A percentile compares a stretch with the other conserved stretches of the same genome.
These are phyloP conservation scores for Clepsis dumicolana DNA, from an alignment of 2,888 invertebrate genomes.

Conservation along the genomic window DNA sequence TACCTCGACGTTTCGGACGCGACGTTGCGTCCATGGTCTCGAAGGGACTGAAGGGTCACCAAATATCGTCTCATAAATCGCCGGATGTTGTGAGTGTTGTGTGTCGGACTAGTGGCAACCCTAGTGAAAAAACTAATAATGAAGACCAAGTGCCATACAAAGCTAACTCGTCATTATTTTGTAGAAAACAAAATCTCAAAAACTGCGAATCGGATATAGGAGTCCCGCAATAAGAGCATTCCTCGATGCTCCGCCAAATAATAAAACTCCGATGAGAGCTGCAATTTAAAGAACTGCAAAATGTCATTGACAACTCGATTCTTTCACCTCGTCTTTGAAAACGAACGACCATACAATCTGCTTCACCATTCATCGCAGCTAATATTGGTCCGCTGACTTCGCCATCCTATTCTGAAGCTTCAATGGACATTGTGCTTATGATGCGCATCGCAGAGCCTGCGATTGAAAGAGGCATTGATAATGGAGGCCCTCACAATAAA, in stretches of 20 bases:
- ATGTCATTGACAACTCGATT: conserved; percentile 26
- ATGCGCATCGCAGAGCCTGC: not conserved
- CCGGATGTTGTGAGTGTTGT: too few relatives aligned
- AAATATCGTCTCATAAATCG: too few relatives aligned
- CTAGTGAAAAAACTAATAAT: too few relatives aligned
- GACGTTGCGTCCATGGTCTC: too few relatives aligned
- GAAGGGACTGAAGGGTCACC: too few relatives aligned
- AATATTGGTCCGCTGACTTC: not conserved
- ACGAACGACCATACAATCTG: not conserved
- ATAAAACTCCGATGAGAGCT: conserved; percentile 29
- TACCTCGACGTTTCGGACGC: too few relatives aligned
- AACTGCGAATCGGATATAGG: conserved; percentile 24
- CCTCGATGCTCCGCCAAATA: conserved; percentile 21
- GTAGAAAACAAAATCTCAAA: conserved; percentile 25
- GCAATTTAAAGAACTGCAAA: conserved; percentile 39
- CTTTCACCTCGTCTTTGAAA: conserved; percentile 2
- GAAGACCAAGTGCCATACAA: too few relatives aligned
- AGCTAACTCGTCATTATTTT: conserved; percentile 15
- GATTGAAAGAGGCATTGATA: conserved; percentile 17
- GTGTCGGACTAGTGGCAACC: too few relatives aligned
- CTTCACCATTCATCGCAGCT: not conserved
- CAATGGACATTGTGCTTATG: conserved; percentile 1
- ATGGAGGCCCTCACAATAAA: conserved; percentile 18
- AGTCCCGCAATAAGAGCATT: conserved; percentile 8
- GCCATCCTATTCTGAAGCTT: not conserved